Percentiles rank a stretch among this genome's conserved stretches.
Evolutionary conservation across 2,797 vertebrate species (phyloP).

Genomic region (Pempheris klunzingeri): DNA sequence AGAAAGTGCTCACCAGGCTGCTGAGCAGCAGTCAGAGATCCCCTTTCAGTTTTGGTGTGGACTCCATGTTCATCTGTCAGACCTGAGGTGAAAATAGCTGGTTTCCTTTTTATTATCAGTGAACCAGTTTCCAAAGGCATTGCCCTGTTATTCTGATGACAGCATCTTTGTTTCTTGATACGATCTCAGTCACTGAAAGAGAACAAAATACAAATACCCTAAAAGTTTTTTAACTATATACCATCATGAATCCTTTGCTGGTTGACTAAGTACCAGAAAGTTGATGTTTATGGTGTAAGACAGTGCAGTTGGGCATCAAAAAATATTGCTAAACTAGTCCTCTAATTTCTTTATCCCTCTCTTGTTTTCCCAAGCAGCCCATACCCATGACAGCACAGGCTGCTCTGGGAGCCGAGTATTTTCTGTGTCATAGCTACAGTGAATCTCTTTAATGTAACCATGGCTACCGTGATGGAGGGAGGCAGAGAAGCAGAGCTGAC

Average conservation of each 20-base stretch:
- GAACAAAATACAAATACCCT: background rate
- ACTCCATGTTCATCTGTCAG: slow-evolving; percentile 36
- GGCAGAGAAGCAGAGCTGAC: slow-evolving; percentile 46
- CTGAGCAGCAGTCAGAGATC: slow-evolving; percentile 51
- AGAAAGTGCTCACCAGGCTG: slow-evolving; percentile 40
- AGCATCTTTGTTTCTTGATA: background rate
- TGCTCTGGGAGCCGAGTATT: slow-evolving; percentile 49
- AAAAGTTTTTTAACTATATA: background rate
- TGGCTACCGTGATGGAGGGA: slow-evolving; percentile 66
- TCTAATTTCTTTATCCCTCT: slow-evolving; percentile 16
- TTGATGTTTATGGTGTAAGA: background rate
- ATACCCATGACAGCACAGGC: slow-evolving; percentile 29
- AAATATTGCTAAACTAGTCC: background rate
- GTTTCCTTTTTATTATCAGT: slow-evolving; percentile 37
- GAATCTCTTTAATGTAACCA: slow-evolving; percentile 68
- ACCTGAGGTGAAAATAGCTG: slow-evolving; percentile 41
- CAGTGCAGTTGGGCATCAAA: background rate
- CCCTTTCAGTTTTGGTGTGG: slow-evolving; percentile 35
- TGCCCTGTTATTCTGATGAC: background rate
- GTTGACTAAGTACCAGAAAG: background rate
- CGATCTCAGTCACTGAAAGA: background rate
- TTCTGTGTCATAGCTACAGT: slow-evolving; percentile 60
- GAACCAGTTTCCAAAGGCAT: slow-evolving; percentile 23
- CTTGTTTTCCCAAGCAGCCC: slow-evolving; percentile 52
- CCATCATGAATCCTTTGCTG: background rate